Percentiles rank a stretch among this genome's conserved stretches.
Evolutionary conservation across 2,113 vertebrate genomes (phyloP).

Genomic region (Neotoma lepida): DNA sequence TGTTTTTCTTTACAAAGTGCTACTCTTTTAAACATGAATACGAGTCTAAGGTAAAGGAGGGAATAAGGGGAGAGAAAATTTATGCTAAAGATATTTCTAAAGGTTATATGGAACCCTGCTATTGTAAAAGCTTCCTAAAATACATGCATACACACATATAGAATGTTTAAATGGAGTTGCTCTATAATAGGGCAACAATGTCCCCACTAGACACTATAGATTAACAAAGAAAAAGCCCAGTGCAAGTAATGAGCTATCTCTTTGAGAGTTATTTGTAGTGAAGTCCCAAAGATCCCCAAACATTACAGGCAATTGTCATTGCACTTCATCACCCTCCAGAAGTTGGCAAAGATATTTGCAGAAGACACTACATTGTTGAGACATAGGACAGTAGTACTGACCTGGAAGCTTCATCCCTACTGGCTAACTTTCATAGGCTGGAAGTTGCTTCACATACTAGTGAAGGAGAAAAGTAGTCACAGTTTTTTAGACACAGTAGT

Average conservation of each 20-base stretch:
- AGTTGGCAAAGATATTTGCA: not conserved
- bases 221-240: not conserved
- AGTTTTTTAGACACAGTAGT: not conserved
- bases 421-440: not conserved
- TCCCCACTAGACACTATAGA: not conserved
- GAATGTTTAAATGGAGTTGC: not conserved
- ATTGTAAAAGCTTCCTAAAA: not conserved
- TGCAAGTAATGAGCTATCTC: not conserved
- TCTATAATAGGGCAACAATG: not conserved
- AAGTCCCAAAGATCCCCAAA: not conserved
- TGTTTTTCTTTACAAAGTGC: not conserved
- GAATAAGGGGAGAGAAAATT: not conserved
- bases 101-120: not conserved
- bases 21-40: not conserved
- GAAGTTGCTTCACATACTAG: not conserved
- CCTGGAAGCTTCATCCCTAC: not conserved
- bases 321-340: not conserved
- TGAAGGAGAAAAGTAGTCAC: too few species aligned
- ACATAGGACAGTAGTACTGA: not conserved
- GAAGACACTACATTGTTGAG: not conserved
- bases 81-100: not conserved
- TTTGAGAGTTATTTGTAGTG: not conserved
- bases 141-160: not conserved
- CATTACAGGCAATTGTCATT: not conserved
- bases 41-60: not conserved